Evolutionary conservation across 2,113 vertebrate genomes (phyloP), one percentile per base, ranked within the genome.

Genomic region (Mormyrus iriodes): DNA sequence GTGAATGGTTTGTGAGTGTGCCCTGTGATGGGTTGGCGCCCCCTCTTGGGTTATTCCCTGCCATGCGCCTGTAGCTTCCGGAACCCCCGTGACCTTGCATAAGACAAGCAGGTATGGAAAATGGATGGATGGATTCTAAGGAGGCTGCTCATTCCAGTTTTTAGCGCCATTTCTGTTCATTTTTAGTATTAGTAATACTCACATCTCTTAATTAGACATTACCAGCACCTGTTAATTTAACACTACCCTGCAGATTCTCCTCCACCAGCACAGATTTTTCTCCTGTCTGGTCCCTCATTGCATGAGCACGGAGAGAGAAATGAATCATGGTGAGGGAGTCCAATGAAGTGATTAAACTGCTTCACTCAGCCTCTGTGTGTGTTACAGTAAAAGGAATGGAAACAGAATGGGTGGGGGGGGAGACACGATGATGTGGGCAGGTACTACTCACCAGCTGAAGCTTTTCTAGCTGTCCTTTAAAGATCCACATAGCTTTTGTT

Each of bases 261-360:
- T 39, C 39, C 31, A 27, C 19, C 9, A 76, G 8, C 9, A 19
- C 31, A 49, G n/a, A 39, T 87, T 53, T 15, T 35, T 73, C 8
- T 24, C 65, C 44, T 21, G 10, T 88, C 86, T 69, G 55, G 15
- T 44, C 17, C 42, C 87, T 39, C 35, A 48, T 52, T 35, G 8
- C 51, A 53, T 49, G 49, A 79, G 31, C 13, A 49, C 53, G 10
- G 12, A 58, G 17, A 46, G 27, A n/a, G 52, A 24, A 88, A 19
- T 79, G 39, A 79, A 79, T 79, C 17, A 79, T 19, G 24, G 58
- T n/a, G 88, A 89, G 69, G 91, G 85, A 88, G 84, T 90, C 90
- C 90, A 44, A 51, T 51, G 44, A 49, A 49, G 6, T 48, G 48
- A 73, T 39, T 52, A 42, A 52, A 44, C 55, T 85, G 51, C n/a